Evolutionary conservation across 2,113 vertebrate genomes (phyloP), one percentile per base, ranked within the genome.

Genomic region (Lutjanus erythropterus): DNA sequence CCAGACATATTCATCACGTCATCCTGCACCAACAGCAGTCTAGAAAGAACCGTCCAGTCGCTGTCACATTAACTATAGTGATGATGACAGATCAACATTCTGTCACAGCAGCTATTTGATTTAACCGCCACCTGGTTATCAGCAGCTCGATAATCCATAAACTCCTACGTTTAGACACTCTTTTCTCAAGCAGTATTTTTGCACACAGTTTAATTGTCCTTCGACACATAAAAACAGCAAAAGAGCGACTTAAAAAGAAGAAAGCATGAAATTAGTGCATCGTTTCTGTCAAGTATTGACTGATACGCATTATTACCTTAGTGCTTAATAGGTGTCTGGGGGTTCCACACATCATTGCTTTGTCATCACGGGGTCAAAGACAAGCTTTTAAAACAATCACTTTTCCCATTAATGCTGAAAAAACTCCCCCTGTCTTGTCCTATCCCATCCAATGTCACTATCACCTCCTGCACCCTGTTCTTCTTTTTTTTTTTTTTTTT

Each of bases 371-470:
- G 83, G 93, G 93, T 94, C 92, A 95, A 91, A 86, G 81, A 88
- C 83, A 14, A 83, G 91, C 84, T 89, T 87, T 88, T 70, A 77
- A 90, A 94, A 91, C 91, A 94, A 94, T 93, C 91, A 91, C 88
- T 88, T 94, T 90, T 88, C 81, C 79, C 74, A 91, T 90, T 85
- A 84, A 86, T 80, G 64, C 69, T 84, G 71, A 33, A 49, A 85
- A 85, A 75, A 3, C 70, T 71, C 47, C 47, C 58, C 74, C 78
- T 78, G 83, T 88, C 90, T 88, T 70, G 66, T 86, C 81, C 86
- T 37, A 55, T 81, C 81, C 78, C 66, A 76, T 69, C 83, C 89
- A 81, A 71, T 86, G 82, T 86, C 89, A 87, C 82, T 18, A 65
- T 86, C 87, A 75, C 85, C 78, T 78, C 77, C 83, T 75, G 64